A percentile compares a stretch with the other conserved stretches of the same genome.
Evolutionary conservation across 2,797 vertebrate species (phyloP).

Genomic region (Arremon brunneinucha): DNA sequence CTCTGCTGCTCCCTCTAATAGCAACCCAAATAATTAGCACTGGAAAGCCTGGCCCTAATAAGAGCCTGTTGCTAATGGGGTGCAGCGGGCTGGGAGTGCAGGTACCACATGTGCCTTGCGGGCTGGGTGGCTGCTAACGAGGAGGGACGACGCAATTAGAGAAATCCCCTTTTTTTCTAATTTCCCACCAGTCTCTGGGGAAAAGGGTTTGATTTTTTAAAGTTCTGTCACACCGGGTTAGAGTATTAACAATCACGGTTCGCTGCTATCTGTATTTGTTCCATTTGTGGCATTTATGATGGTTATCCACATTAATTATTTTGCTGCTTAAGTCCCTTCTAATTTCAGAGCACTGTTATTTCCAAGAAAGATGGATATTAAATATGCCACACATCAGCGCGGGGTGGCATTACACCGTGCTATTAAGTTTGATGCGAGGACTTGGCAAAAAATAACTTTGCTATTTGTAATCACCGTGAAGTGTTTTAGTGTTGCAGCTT

Average conservation of each 20-base stretch:
- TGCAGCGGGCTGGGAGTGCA: not conserved
- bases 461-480: conserved; percentile 73
- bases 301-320: conserved; percentile 79
- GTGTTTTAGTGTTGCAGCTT: conserved; percentile 63
- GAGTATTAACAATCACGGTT: conserved; percentile 62
- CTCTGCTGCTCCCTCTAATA: not conserved
- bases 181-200: not conserved
- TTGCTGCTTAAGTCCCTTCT: conserved; percentile 70
- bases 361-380: conserved; percentile 76
- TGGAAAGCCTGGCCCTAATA: not conserved
- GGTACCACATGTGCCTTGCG: fast-evolving
- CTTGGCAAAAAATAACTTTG: conserved; percentile 69
- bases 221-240: conserved; percentile 72
- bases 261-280: conserved; percentile 71
- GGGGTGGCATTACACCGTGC: conserved; percentile 67
- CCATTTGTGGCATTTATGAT: conserved; percentile 69
- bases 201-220: conserved; percentile 48
- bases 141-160: conserved; percentile 8
- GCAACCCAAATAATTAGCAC: not conserved
- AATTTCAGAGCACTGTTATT: conserved; percentile 74
- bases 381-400: conserved; percentile 75
- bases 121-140: not conserved
- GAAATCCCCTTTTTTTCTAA: not conserved
- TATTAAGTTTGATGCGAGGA: conserved; percentile 71
- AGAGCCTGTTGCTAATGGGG: not conserved